phyloP scores from a whole-genome alignment of 2,888 invertebrate genomes.

The Rhopalosiphum nymphaeae region DNA sequence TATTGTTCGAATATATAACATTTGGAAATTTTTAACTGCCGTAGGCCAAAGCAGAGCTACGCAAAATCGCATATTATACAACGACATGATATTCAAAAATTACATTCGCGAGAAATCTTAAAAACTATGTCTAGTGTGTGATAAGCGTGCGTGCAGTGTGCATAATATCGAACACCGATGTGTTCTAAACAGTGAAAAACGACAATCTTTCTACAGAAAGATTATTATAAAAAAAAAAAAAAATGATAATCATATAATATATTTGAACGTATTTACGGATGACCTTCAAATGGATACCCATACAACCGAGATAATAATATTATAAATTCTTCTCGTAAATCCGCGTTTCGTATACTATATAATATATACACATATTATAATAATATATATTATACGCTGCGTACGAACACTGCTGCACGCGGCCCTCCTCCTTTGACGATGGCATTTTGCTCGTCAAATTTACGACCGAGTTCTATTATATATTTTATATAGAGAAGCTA shows the following conservation, averaged over 20 bases:
- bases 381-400: not conserved
- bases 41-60: not conserved
- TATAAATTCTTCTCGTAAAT: slow-evolving; percentile 11
- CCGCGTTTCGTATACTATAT: not conserved
- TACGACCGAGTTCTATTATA: slow-evolving; percentile 19
- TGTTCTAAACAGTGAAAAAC: not conserved
- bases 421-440: slow-evolving; percentile 24
- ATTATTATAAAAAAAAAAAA: not conserved
- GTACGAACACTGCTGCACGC: not conserved
- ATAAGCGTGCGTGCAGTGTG: not conserved
- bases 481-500: not conserved
- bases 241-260: not conserved
- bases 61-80: not conserved
- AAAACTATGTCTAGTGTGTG: not conserved
- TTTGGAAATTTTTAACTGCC: not conserved
- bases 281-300: slow-evolving; percentile 14
- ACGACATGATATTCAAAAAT: not conserved
- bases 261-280: not conserved
- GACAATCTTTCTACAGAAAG: not conserved
- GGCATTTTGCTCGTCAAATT: slow-evolving; percentile 38
- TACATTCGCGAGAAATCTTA: not conserved
- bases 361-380: not conserved
- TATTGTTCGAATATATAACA: not conserved
- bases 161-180: not conserved
- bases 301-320: not conserved